These are phyloP conservation scores for Puffinus mauretanicus DNA, from an alignment of 2,113 vertebrate species.

Conservation along the genomic window DNA sequence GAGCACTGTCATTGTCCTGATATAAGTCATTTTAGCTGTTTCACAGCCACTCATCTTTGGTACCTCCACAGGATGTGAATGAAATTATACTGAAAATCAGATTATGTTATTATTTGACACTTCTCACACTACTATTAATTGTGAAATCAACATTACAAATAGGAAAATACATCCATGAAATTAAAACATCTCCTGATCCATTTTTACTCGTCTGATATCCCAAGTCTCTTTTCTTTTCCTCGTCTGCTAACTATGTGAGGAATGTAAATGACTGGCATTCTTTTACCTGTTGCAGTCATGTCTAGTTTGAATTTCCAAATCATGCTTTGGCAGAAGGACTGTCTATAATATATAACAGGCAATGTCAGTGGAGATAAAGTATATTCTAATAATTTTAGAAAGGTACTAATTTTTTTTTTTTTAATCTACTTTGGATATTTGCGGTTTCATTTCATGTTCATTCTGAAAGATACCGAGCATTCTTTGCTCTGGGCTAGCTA, in stretches of 20 bases:
- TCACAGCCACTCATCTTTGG: background rate
- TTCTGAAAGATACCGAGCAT: background rate
- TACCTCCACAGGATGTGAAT: background rate
- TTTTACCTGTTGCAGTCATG: background rate
- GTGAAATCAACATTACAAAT: constrained; percentile 16
- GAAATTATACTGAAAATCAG: background rate
- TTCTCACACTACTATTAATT: background rate
- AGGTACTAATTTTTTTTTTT: background rate
- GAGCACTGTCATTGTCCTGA: background rate
- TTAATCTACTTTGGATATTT: constrained; percentile 12
- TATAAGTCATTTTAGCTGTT: background rate
- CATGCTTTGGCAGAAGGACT: background rate
- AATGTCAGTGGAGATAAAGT: background rate
- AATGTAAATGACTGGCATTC: background rate
- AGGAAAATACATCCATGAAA: background rate
- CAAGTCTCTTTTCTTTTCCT: background rate
- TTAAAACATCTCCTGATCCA: constrained; percentile 7
- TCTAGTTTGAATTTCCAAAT: background rate
- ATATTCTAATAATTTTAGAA: background rate
- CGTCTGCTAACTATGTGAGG: background rate
- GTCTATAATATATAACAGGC: background rate
- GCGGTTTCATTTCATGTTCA: constrained; percentile 33
- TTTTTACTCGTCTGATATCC: background rate
- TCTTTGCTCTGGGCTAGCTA: constrained; percentile 11
- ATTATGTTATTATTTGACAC: background rate